A percentile compares a stretch with the other conserved stretches of the same genome.
These are phyloP conservation scores for Prunella fulvescens DNA, from an alignment of 2,113 vertebrate species.

Conservation along the genomic window DNA sequence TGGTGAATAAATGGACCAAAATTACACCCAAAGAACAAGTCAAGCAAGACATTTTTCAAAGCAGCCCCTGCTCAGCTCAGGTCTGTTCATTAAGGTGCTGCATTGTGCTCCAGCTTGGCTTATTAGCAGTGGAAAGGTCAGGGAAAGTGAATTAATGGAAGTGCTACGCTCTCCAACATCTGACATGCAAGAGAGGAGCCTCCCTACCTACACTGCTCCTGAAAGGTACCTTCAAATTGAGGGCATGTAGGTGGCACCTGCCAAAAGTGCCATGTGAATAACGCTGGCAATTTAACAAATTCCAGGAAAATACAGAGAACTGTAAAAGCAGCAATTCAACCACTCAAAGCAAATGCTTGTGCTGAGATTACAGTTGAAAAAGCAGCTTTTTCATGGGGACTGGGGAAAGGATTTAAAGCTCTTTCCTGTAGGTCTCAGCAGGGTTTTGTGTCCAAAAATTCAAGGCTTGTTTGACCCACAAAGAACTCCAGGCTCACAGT, in stretches of 20 bases:
- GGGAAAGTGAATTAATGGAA: not conserved
- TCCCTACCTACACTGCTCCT: constrained; percentile 18
- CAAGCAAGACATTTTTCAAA: not conserved
- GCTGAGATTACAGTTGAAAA: not conserved
- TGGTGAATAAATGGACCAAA: not conserved
- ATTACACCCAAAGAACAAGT: not conserved
- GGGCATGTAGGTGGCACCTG: constrained; percentile 56
- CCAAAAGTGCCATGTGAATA: constrained; percentile 31
- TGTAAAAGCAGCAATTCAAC: constrained; percentile 29
- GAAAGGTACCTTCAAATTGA: not conserved
- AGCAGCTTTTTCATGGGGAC: not conserved
- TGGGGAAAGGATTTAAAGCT: not conserved
- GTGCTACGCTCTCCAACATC: not conserved
- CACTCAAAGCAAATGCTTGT: constrained; percentile 23
- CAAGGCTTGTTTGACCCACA: not conserved
- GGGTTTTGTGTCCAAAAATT: not conserved
- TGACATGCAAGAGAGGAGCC: not conserved
- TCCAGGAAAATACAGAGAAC: not conserved
- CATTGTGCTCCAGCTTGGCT: not conserved
- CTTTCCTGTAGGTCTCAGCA: not conserved
- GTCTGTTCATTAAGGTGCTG: not conserved
- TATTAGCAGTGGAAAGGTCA: not conserved
- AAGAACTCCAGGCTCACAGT: not conserved
- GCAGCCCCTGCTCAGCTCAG: not conserved
- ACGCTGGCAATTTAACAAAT: constrained; percentile 1